Evolutionary conservation across 1,140 invertebrate genomes (phyloP).

Genomic region (Polypedilum vanderplanki): DNA sequence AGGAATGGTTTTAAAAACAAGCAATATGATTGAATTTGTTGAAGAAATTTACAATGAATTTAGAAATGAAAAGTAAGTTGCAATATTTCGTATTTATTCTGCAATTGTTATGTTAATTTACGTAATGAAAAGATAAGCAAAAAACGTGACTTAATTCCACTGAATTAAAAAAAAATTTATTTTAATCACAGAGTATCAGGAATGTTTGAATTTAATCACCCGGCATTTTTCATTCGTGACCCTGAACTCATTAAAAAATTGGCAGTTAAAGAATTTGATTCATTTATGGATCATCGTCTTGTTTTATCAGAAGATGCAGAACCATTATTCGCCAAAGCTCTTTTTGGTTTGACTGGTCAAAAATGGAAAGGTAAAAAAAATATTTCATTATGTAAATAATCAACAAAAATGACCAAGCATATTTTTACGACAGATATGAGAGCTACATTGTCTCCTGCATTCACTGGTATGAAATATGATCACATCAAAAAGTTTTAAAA

Average conservation of each 20-base stretch:
- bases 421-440: slow-evolving; percentile 46
- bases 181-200: slow-evolving; percentile 45
- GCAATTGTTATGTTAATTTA: background rate
- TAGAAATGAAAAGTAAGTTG: slow-evolving; percentile 28
- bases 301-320: slow-evolving; percentile 46
- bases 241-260: slow-evolving; percentile 54
- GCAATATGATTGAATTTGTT: slow-evolving; percentile 35
- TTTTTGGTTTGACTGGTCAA: slow-evolving; percentile 49
- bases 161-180: background rate
- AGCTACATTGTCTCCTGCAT: slow-evolving; percentile 45
- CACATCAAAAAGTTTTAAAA: background rate
- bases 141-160: background rate
- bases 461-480: slow-evolving; percentile 34
- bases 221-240: slow-evolving; percentile 51
- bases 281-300: slow-evolving; percentile 51
- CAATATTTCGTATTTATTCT: no score
- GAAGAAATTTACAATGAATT: slow-evolving; percentile 35
- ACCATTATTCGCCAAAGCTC: slow-evolving; percentile 47
- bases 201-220: slow-evolving; percentile 47
- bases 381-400: background rate
- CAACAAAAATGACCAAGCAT: background rate
- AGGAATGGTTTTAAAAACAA: slow-evolving; percentile 34
- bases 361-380: slow-evolving; percentile 43
- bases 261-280: slow-evolving; percentile 56
- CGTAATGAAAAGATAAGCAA: background rate